phyloP scores from a whole-genome alignment of 92 coral and sea anemone species.

The Desmophyllum pertusum region DNA sequence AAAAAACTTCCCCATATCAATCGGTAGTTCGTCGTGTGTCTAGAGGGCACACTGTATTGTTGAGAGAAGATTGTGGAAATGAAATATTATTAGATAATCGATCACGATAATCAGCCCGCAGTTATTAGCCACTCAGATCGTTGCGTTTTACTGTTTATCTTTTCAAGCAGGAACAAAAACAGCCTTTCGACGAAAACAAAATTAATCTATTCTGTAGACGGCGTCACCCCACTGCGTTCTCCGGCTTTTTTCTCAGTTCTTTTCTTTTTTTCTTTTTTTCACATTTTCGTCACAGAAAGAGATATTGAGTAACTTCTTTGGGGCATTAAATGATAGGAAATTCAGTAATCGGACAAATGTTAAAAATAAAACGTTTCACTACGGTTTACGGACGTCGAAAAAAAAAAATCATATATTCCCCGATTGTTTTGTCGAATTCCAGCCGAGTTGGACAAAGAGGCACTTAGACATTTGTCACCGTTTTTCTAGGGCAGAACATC shows the following conservation, averaged over 20 bases:
- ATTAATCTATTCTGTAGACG: not conserved
- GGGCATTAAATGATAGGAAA: not conserved
- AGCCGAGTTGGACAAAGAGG: too few species aligned
- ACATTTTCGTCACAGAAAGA: not conserved
- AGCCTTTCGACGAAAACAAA: not conserved
- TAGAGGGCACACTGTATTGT: not conserved
- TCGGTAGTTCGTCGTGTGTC: too few species aligned
- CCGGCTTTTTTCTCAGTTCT: too few species aligned
- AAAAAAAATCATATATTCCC: not conserved
- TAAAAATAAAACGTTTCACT: not conserved
- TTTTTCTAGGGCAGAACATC: not conserved
- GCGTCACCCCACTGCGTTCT: too few species aligned
- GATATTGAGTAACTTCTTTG: not conserved
- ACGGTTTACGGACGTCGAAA: too few species aligned
- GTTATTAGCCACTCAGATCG: not conserved
- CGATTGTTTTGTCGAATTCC: not conserved
- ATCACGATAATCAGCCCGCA: not conserved
- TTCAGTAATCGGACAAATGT: not conserved
- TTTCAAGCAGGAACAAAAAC: conserved; percentile 1
- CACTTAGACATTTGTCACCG: too few species aligned
- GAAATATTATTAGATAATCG: too few species aligned
- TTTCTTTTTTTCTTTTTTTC: too few species aligned
- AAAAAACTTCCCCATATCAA: not conserved
- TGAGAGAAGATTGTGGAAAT: not conserved
- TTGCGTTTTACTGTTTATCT: not conserved